Evolutionary conservation across 2,888 invertebrate species (phyloP).

Genomic region (Entomobrya multifasciata): DNA sequence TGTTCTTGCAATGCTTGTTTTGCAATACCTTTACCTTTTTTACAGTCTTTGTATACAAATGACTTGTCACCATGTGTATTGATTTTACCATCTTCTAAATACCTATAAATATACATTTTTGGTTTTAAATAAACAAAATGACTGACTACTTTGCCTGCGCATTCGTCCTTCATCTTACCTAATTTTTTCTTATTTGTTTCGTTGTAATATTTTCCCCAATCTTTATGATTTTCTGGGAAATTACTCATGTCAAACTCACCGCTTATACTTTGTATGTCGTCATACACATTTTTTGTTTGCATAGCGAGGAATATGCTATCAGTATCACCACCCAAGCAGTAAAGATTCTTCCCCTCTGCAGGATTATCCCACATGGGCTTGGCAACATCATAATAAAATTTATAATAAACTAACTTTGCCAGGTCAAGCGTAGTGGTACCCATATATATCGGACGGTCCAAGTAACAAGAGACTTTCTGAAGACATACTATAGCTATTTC

Average conservation of each 20-base stretch:
- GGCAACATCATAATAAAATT: constrained; percentile 14
- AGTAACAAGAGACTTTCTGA: neutral
- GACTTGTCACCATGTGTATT: neutral
- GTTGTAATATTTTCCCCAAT: neutral
- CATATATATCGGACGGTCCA: constrained; percentile 13
- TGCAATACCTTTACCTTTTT: constrained; percentile 37
- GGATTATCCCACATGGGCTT: neutral
- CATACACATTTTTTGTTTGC: neutral
- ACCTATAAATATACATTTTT: constrained; percentile 27
- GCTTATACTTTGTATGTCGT: neutral
- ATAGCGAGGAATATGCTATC: neutral
- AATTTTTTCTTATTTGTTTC: neutral
- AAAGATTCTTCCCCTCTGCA: too few relatives aligned
- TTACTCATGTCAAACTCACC: constrained; percentile 17
- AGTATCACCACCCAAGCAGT: constrained; percentile 19
- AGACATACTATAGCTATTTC: constrained; percentile 14
- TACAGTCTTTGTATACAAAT: neutral
- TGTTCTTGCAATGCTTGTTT: neutral
- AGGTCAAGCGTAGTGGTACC: neutral
- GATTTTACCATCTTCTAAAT: neutral
- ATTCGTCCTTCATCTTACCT: constrained; percentile 18
- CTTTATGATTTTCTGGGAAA: neutral
- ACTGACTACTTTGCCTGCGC: neutral
- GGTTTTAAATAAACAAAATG: constrained; percentile 9
- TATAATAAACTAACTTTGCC: neutral